phyloP scores from a whole-genome alignment of 2,888 invertebrate species.

The Cryptocephalus primarius region DNA sequence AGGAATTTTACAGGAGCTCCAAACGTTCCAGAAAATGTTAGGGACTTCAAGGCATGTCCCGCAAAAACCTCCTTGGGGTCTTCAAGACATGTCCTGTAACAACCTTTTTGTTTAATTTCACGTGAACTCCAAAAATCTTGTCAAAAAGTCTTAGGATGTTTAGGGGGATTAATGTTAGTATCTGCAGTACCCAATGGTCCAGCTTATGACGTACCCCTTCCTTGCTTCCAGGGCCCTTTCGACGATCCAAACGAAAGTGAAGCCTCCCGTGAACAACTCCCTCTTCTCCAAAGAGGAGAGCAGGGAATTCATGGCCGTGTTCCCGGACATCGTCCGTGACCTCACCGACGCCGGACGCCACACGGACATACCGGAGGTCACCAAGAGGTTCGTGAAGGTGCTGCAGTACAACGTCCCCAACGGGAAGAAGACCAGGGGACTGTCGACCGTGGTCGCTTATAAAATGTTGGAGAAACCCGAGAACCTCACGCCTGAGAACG shows the following conservation, averaged over 20 bases:
- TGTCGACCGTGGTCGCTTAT: slow-evolving; percentile 64
- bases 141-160: no score
- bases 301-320: slow-evolving; percentile 78
- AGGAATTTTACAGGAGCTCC: no score
- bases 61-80: no score
- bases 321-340: slow-evolving; percentile 78
- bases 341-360: slow-evolving; percentile 66
- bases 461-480: slow-evolving; percentile 56
- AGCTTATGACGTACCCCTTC: neutral
- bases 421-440: slow-evolving; percentile 77
- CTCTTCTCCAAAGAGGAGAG: slow-evolving; percentile 68
- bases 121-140: no score
- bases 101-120: no score
- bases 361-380: slow-evolving; percentile 67
- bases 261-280: slow-evolving; percentile 47
- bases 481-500: slow-evolving; percentile 64
- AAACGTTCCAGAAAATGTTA: no score
- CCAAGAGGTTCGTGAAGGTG: slow-evolving; percentile 64
- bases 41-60: no score
- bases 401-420: slow-evolving; percentile 86
- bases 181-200: no score
- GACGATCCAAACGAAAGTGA: slow-evolving; percentile 49
- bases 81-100: no score
- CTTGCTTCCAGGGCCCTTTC: slow-evolving; percentile 40
- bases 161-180: no score